These are phyloP conservation scores for Varroa destructor DNA, from an alignment of 1,140 invertebrate genomes.

Conservation along the genomic window DNA sequence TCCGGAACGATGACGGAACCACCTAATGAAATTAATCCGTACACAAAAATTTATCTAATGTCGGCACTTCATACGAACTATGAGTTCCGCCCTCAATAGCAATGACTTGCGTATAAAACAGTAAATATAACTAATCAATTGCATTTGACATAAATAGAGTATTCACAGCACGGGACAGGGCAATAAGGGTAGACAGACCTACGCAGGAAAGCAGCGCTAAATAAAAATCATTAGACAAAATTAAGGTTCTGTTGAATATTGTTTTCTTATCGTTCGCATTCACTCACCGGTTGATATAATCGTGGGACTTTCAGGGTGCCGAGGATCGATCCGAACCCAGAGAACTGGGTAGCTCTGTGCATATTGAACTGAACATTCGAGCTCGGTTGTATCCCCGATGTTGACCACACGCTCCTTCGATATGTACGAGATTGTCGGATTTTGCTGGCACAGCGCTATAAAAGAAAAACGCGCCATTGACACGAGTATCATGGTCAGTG, in stretches of 20 bases:
- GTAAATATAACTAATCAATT: neutral
- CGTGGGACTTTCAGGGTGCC: constrained; percentile 16
- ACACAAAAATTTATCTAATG: too few species aligned
- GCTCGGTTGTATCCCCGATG: constrained; percentile 71
- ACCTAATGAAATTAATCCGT: constrained; percentile 24
- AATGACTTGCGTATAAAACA: neutral
- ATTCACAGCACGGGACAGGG: too few species aligned
- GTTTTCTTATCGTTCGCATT: too few species aligned
- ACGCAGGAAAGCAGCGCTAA: too few species aligned
- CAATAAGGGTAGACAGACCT: too few species aligned
- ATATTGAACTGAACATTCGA: constrained; percentile 78
- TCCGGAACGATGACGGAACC: constrained; percentile 44
- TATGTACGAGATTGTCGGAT: constrained; percentile 78
- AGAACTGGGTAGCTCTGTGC: constrained; percentile 53
- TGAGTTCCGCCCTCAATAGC: neutral
- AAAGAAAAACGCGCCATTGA: neutral
- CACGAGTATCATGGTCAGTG: neutral
- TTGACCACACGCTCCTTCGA: constrained; percentile 79
- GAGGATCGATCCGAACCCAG: constrained; percentile 6
- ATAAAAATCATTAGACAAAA: too few species aligned
- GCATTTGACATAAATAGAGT: too few species aligned
- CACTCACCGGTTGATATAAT: constrained; percentile 8
- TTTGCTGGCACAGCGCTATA: constrained; percentile 49
- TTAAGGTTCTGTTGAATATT: too few species aligned
- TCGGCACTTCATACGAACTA: constrained; percentile 50